Conservation (phyloP, 37 sponge, comb jelly and placozoan species). For the Ianthella basta region DNA sequence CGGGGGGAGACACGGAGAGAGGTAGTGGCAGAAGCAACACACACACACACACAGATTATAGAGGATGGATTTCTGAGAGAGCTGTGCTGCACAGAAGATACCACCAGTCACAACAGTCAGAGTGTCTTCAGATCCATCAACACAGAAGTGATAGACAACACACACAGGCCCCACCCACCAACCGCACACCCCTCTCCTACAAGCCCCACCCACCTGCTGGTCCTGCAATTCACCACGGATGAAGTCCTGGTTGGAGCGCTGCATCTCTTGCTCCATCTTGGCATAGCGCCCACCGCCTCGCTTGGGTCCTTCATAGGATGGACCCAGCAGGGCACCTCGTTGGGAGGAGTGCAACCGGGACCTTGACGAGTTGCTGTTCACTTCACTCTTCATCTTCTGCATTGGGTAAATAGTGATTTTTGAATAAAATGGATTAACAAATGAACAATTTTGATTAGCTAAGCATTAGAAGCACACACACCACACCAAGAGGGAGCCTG, state of each 20-base stretch:
- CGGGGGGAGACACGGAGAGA: background rate
- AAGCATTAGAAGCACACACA: too few relatives aligned
- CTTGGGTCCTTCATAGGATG: background rate
- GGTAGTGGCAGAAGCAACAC: background rate
- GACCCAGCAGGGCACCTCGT: slow-evolving; percentile 35
- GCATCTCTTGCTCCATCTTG: slow-evolving; percentile 80
- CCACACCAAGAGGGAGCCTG: too few relatives aligned
- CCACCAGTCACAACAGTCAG: background rate
- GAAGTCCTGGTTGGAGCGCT: slow-evolving; percentile 85
- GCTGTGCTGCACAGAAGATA: background rate
- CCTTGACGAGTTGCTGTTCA: slow-evolving; percentile 51
- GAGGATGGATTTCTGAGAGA: background rate
- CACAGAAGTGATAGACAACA: too few relatives aligned
- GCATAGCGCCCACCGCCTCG: slow-evolving; percentile 54
- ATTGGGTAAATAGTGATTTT: background rate
- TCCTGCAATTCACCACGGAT: slow-evolving; percentile 77
- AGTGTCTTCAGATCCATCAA: background rate
- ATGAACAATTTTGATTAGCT: too few relatives aligned
- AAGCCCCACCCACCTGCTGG: slow-evolving; percentile 64
- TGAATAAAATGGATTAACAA: too few relatives aligned
- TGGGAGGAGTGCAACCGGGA: slow-evolving; percentile 57
- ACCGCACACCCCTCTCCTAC: too few relatives aligned
- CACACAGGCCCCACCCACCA: slow-evolving; percentile 26
- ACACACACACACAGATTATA: background rate
- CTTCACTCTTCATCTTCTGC: slow-evolving; percentile 71